phyloP scores from a whole-genome alignment of 2,113 vertebrate species.

The Psephotus haematonotus region DNA sequence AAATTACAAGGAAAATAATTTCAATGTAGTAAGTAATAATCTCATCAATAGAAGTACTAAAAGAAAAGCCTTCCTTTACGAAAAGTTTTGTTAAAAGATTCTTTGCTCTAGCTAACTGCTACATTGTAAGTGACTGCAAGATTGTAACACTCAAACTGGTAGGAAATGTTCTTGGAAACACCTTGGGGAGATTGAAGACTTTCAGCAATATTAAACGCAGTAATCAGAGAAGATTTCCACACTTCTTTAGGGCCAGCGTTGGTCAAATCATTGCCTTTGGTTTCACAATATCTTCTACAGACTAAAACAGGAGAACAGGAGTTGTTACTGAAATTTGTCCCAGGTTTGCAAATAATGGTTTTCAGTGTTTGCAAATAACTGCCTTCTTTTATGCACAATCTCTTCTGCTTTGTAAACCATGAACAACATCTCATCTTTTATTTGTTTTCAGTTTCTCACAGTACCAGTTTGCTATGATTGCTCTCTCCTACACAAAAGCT shows the following conservation, averaged over 20 bases:
- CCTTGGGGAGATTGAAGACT: not conserved
- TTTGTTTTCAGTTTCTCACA: conserved; percentile 56
- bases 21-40: not conserved
- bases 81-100: not conserved
- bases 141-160: not conserved
- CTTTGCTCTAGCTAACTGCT: not conserved
- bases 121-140: not conserved
- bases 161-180: not conserved
- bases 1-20: not conserved
- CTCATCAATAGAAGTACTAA: not conserved
- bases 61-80: not conserved
- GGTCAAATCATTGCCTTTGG: not conserved
- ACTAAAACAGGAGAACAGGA: not conserved
- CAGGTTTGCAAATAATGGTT: not conserved
- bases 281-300: not conserved
- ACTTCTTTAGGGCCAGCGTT: not conserved
- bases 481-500: conserved; percentile 67
- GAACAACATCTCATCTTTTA: conserved; percentile 51
- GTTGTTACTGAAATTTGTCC: not conserved
- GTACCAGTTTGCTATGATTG: conserved; percentile 52
- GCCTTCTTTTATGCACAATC: not conserved
- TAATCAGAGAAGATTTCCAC: not conserved
- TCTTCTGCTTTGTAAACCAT: not conserved
- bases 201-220: not conserved
- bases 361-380: conserved; percentile 8